Conservation (phyloP, 2,888 invertebrate species). For the Platycheirus rosarum region DNA sequence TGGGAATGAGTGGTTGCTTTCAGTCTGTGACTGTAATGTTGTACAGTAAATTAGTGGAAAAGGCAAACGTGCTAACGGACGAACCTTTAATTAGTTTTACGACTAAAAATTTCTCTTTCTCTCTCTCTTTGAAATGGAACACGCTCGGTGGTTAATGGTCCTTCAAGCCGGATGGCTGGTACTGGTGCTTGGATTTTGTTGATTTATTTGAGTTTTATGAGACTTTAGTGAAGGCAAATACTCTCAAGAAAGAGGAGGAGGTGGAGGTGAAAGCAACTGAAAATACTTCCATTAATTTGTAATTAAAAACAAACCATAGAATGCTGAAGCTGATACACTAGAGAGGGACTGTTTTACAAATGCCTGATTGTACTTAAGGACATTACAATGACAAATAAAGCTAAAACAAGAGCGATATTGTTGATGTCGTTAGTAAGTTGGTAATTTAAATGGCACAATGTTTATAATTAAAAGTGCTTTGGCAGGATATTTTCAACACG, state of each 20-base stretch:
- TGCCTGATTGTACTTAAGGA: constrained; percentile 33
- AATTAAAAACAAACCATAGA: constrained; percentile 34
- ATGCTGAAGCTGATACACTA: constrained; percentile 22
- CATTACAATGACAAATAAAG: constrained; percentile 29
- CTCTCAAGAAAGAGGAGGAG: neutral
- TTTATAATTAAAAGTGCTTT: constrained; percentile 2
- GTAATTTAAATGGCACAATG: constrained; percentile 18
- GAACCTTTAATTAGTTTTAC: constrained; percentile 63
- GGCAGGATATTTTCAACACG: neutral
- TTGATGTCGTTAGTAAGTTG: constrained; percentile 29
- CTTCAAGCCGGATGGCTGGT: constrained; percentile 36
- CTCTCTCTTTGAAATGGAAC: neutral
- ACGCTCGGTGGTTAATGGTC: constrained; percentile 42
- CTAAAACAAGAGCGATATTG: constrained; percentile 26
- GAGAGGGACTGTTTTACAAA: constrained; percentile 31
- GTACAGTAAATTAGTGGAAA: constrained; percentile 26
- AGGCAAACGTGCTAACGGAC: constrained; percentile 42
- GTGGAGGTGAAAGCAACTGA: neutral
- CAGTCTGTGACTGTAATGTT: neutral
- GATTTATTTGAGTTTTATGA: constrained; percentile 42
- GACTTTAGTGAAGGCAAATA: constrained; percentile 5
- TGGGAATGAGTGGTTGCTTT: neutral
- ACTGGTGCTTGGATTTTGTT: constrained; percentile 17
- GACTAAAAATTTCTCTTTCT: constrained; percentile 12
- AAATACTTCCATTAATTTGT: constrained; percentile 28